Evolutionary conservation across 2,113 vertebrate genomes (phyloP).

Genomic region (Aldabrachelys gigantea): DNA sequence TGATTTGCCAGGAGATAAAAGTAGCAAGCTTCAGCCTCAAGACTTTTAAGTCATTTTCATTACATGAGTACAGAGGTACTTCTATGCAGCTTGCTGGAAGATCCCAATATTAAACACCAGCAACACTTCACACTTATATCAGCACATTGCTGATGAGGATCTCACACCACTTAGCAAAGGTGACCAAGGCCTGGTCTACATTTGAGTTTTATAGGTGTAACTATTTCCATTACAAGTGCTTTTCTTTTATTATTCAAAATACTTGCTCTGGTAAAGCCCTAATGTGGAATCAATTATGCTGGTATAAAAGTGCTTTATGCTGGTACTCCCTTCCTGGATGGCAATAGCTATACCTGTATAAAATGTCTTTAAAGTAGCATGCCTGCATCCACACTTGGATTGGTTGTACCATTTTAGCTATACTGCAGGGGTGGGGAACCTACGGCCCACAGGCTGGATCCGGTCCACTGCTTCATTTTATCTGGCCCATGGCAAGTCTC

Average conservation of each 20-base stretch:
- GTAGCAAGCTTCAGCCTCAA: not conserved
- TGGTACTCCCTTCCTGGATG: not conserved
- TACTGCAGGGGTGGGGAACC: too few species aligned
- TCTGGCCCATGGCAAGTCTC: too few species aligned
- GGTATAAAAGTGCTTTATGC: not conserved
- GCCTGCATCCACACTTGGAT: not conserved
- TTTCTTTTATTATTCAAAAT: not conserved
- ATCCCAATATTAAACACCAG: not conserved
- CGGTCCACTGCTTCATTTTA: too few species aligned
- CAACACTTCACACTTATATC: not conserved
- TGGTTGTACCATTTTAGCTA: not conserved
- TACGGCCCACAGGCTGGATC: too few species aligned
- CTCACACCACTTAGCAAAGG: not conserved
- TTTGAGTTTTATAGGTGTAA: not conserved
- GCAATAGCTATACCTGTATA: not conserved
- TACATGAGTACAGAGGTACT: rapidly evolving
- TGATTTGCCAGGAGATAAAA: rapidly evolving
- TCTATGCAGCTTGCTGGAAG: not conserved
- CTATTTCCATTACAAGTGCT: not conserved
- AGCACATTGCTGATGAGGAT: not conserved
- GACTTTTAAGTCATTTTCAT: rapidly evolving
- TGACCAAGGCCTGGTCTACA: not conserved
- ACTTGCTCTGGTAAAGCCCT: not conserved
- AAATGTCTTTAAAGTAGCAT: not conserved
- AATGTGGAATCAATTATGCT: not conserved